Conservation (phyloP, 2,797 vertebrate genomes). For the Uromys caudimaculatus region DNA sequence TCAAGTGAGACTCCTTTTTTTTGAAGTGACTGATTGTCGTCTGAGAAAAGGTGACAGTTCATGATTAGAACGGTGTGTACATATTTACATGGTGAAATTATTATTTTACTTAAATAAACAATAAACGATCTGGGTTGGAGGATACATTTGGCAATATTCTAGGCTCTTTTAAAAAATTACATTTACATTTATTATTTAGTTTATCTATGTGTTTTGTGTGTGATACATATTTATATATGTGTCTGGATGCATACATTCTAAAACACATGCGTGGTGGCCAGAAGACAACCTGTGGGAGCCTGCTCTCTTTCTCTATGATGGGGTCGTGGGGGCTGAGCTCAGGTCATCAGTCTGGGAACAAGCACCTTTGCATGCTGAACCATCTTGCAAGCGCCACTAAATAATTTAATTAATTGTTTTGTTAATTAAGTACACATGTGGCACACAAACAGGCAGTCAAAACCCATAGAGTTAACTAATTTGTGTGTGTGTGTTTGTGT, state of each 20-base stretch:
- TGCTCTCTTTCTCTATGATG: background rate
- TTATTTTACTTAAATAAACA: constrained; percentile 9
- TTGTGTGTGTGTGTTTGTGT: background rate
- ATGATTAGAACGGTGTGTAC: background rate
- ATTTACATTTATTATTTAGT: background rate
- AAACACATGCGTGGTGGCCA: background rate
- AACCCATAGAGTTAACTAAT: background rate
- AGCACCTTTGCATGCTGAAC: background rate
- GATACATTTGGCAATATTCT: background rate
- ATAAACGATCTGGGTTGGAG: background rate
- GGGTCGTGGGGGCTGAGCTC: background rate
- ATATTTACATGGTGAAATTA: background rate
- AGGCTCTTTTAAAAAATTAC: background rate
- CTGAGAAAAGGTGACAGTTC: background rate
- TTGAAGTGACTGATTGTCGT: background rate
- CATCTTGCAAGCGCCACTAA: background rate
- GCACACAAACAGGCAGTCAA: background rate
- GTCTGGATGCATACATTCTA: background rate
- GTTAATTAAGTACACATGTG: background rate
- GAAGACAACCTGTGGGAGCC: background rate
- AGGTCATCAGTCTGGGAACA: background rate
- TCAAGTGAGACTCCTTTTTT: background rate
- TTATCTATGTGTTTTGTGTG: background rate
- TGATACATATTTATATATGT: background rate
- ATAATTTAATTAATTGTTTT: background rate